Percentiles rank a stretch among this genome's conserved stretches.
Evolutionary conservation across 2,888 invertebrate species (phyloP).

Genomic region (Melitaea athalia): DNA sequence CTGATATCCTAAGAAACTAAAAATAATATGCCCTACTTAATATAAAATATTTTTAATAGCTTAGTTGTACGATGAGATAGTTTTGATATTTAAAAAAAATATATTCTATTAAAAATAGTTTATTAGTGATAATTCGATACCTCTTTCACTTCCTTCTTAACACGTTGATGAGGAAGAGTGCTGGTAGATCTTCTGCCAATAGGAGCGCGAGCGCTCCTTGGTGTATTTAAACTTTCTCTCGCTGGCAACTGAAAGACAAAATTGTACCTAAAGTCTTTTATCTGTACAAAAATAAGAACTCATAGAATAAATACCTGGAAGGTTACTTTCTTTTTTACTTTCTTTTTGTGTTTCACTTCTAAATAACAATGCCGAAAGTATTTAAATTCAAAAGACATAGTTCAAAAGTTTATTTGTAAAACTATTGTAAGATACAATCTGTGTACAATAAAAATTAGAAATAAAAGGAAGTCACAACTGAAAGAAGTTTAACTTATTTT

Average conservation of each 20-base stretch:
- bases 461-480: slow-evolving; percentile 48
- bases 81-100: too few relatives aligned
- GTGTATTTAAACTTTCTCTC: slow-evolving; percentile 72
- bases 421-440: slow-evolving; percentile 32
- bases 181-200: slow-evolving; percentile 63
- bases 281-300: slow-evolving; percentile 8
- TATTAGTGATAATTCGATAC: slow-evolving; percentile 43
- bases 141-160: slow-evolving; percentile 77
- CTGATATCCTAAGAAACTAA: too few relatives aligned
- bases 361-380: slow-evolving; percentile 62
- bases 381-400: slow-evolving; percentile 67
- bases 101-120: too few relatives aligned
- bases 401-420: slow-evolving; percentile 35
- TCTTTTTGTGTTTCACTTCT: slow-evolving; percentile 66
- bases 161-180: slow-evolving; percentile 75
- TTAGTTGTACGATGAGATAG: too few relatives aligned
- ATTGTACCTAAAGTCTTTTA: slow-evolving; percentile 8
- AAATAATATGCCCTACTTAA: too few relatives aligned
- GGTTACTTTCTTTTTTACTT: slow-evolving; percentile 66
- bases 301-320: slow-evolving; percentile 58
- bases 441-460: slow-evolving; percentile 42
- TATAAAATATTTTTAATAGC: too few relatives aligned
- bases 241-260: slow-evolving; percentile 65
- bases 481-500: slow-evolving; percentile 53
- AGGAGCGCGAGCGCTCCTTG: slow-evolving; percentile 76